Conservation (phyloP, 2,797 vertebrate species). For the Loris lydekkerianus region DNA sequence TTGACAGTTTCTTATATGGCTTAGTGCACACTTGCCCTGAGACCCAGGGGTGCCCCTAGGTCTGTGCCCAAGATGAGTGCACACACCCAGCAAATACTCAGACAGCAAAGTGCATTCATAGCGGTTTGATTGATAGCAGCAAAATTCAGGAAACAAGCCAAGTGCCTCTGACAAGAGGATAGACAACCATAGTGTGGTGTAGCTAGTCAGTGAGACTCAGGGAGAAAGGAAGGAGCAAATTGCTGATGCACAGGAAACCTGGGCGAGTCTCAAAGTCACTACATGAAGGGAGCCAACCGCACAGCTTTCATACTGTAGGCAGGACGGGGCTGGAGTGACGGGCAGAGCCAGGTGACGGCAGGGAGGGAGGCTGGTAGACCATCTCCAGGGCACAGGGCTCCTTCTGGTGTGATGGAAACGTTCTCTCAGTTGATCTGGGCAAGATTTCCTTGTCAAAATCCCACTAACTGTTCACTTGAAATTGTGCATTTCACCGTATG, state of each 20-base stretch:
- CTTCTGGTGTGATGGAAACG: not conserved
- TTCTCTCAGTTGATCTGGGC: too few relatives aligned
- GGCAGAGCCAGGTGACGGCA: accelerated
- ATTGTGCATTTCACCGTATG: not conserved
- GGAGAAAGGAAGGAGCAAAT: not conserved
- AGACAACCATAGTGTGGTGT: accelerated
- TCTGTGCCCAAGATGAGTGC: too few relatives aligned
- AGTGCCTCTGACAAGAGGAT: not conserved
- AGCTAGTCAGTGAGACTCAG: not conserved
- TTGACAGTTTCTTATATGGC: not conserved
- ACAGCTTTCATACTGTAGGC: too few relatives aligned
- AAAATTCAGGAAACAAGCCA: not conserved
- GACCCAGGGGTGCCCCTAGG: too few relatives aligned
- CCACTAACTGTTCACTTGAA: not conserved
- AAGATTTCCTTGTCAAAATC: not conserved
- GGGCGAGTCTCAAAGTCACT: not conserved
- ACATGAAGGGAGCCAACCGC: not conserved
- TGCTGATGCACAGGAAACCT: not conserved
- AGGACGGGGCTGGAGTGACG: accelerated
- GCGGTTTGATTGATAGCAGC: not conserved
- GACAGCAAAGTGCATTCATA: not conserved
- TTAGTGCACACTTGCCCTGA: not conserved
- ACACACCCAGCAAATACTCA: not conserved
- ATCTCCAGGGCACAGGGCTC: not conserved
- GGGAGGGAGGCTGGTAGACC: too few relatives aligned